phyloP scores from a whole-genome alignment of 2,113 vertebrate species.

The Girardinichthys multiradiatus region DNA sequence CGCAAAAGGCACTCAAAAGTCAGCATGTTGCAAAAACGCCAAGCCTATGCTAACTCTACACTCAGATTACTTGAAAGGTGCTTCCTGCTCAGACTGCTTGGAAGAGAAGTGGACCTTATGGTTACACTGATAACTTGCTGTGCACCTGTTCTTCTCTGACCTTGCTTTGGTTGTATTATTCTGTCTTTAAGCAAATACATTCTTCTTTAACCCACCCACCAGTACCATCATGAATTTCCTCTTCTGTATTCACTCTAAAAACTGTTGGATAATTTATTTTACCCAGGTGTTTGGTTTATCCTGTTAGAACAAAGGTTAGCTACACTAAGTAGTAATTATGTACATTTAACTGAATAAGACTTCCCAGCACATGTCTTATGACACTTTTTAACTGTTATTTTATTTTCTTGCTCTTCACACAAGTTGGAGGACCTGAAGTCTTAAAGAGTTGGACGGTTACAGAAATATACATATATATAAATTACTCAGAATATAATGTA shows the following conservation, averaged over 20 bases:
- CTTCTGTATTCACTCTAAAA: no score
- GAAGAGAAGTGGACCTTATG: constrained; percentile 31
- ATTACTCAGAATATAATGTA: no score
- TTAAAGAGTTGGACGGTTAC: no score
- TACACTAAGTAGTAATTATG: not conserved
- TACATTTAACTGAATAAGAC: no score
- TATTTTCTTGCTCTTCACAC: no score
- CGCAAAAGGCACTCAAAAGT: constrained; percentile 29
- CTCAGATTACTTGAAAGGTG: constrained; percentile 13
- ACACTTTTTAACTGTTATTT: no score
- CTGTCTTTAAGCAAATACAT: constrained; percentile 36
- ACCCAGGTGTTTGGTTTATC: no score
- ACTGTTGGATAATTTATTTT: no score
- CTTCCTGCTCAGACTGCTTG: constrained; percentile 28
- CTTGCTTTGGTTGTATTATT: constrained; percentile 30
- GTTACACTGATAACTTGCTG: constrained; percentile 24
- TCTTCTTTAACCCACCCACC: not conserved
- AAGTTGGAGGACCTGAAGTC: no score
- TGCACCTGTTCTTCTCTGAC: constrained; percentile 52
- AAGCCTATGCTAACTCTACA: constrained; percentile 42
- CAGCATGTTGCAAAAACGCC: constrained; percentile 9
- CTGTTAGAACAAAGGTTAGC: no score
- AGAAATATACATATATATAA: no score
- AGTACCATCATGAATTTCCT: not conserved
- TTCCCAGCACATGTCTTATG: no score